Percentiles rank a stretch among this genome's conserved stretches.
These are phyloP conservation scores for sheep (Ovis aries) DNA, from an alignment of 2,113 vertebrate genomes.

Conservation along the genomic window ARS-UI_Ramb_v3.0 NC_056066.1:82109001-82109500, in stretches of 20 bases:
- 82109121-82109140: background rate
- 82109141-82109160: background rate
- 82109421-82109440: background rate
- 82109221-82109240: background rate
- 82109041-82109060: background rate
- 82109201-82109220: background rate
- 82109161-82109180: accelerated
- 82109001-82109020: background rate
- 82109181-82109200: background rate
- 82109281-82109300: background rate
- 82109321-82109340: background rate
- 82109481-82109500: background rate
- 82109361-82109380: background rate
- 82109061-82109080: background rate
- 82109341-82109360: accelerated
- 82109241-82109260: background rate
- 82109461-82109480: background rate
- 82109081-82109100: accelerated
- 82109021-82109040: background rate
- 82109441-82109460: background rate
- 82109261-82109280: background rate
- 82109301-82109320: background rate
- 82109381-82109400: background rate
- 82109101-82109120: background rate
- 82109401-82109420: background rate